These are phyloP conservation scores for Meloe dianella DNA, from an alignment of 2,888 invertebrate genomes.

Conservation along the genomic window DNA sequence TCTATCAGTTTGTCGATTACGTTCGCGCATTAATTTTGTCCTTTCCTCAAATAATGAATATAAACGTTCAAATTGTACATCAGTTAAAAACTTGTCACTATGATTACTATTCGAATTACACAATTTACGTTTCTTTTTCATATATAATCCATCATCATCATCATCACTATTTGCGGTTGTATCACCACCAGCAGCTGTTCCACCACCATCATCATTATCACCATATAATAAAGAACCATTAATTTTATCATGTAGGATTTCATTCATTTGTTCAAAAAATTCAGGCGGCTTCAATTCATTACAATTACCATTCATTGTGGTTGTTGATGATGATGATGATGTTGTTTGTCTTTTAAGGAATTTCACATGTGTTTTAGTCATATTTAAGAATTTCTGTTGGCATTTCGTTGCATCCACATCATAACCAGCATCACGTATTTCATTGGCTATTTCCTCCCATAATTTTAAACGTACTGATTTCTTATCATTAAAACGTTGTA, in stretches of 20 bases:
- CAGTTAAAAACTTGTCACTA: background rate
- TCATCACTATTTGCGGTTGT: background rate
- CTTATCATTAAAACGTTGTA: constrained; percentile 12
- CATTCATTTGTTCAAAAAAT: background rate
- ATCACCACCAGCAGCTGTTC: background rate
- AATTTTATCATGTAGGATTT: constrained; percentile 4
- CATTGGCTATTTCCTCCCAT: constrained; percentile 21
- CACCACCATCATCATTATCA: background rate
- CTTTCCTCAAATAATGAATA: background rate
- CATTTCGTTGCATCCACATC: constrained; percentile 21
- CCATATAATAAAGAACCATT: background rate
- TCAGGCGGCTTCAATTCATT: constrained; percentile 7
- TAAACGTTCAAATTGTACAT: constrained; percentile 9
- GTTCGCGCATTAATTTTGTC: constrained; percentile 7
- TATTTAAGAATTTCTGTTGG: constrained; percentile 17
- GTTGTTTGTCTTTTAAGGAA: background rate
- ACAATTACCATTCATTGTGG: background rate
- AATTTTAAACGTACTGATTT: constrained; percentile 13
- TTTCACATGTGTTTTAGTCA: constrained; percentile 16
- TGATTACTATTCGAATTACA: background rate
- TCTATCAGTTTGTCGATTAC: constrained; percentile 1
- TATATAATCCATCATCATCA: background rate
- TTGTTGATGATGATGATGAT: background rate
- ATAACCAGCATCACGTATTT: constrained; percentile 16
- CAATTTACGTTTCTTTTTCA: constrained; percentile 1